Evolutionary conservation across 2,888 invertebrate genomes (phyloP).

Genomic region (Drosophila histrio): DNA sequence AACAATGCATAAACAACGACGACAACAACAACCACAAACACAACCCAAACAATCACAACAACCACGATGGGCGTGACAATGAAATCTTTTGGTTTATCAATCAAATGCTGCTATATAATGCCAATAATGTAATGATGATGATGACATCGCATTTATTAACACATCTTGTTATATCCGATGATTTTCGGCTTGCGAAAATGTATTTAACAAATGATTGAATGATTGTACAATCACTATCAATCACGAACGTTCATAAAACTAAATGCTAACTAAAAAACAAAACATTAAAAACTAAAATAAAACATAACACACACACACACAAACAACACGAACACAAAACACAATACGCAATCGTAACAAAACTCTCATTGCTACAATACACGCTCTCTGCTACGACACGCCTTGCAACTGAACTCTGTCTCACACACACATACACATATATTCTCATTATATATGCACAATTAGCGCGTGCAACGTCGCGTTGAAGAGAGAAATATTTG

Average conservation of each 20-base stretch:
- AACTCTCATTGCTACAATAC: conserved; percentile 19
- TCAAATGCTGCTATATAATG: conserved; percentile 71
- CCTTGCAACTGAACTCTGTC: background rate
- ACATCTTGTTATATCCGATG: conserved; percentile 84
- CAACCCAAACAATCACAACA: conserved; percentile 26
- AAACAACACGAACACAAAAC: conserved; percentile 11
- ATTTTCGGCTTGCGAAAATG: conserved; percentile 83
- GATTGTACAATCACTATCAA: conserved; percentile 66
- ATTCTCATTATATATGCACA: background rate
- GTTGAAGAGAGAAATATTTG: conserved; percentile 20
- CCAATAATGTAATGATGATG: conserved; percentile 77
- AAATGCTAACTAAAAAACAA: conserved; percentile 35
- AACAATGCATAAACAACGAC: conserved; percentile 24
- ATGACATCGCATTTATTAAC: conserved; percentile 84
- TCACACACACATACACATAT: background rate
- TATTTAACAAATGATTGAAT: conserved; percentile 81
- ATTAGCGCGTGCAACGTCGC: conserved; percentile 34
- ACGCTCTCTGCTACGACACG: conserved; percentile 21
- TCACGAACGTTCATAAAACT: conserved; percentile 45
- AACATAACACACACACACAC: conserved; percentile 13
- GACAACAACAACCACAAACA: conserved; percentile 23
- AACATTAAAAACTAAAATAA: conserved; percentile 19
- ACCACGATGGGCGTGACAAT: conserved; percentile 61
- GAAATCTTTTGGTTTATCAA: conserved; percentile 49
- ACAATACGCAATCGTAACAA: conserved; percentile 22